Evolutionary conservation across 2,113 vertebrate species (phyloP), one percentile per base, ranked within the genome.

Genomic region (Phocoena phocoena): DNA sequence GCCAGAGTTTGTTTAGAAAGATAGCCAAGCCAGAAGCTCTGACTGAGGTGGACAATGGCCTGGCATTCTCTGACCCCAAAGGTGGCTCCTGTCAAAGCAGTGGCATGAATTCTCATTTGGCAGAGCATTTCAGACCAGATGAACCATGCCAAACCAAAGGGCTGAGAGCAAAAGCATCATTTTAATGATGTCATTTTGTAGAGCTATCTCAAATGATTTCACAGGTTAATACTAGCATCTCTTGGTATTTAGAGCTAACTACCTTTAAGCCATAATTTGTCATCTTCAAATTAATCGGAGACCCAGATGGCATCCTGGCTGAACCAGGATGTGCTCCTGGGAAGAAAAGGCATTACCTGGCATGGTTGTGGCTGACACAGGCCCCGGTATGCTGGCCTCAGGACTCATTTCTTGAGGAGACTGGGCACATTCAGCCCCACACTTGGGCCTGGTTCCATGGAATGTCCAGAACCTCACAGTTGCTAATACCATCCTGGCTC

Each of bases 281-380:
- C 47, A 89, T 90, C 31, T 86, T 92, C 63, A 96, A 82, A 84
- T 97, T 93, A 96, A 89, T 86, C 23, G 2, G 36, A 86, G 63
- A 96, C 68, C 26, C 62, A 93, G 44, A 84, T 62, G n/a, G 31
- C 53, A 73, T 47, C 25, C 83, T 84, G 31, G 84, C 55, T 94
- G 50, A 90, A 79, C 71, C 4, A 71, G 23, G 38, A 47, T 81
- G n/a, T 88, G 36, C 50, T 81, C 25, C 38, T 92, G 31, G 14
- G 36, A 79, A 74, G 63, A 89, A 80, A 33, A 85, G 31, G 20
- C 20, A 26, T 96, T 88, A 47, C n/a, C 65, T 90, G 79, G 15
- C 58, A 44, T 53, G 60, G 20, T 25, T 1, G 2, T 74, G 2
- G 23, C 33, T 92, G 33, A 83, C 50, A 50, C 5, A 36, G 33